Percentiles rank a stretch among this genome's conserved stretches.
These are phyloP conservation scores for Trachelipus rathkii DNA, from an alignment of 1,140 invertebrate genomes.

Conservation along the genomic window DNA sequence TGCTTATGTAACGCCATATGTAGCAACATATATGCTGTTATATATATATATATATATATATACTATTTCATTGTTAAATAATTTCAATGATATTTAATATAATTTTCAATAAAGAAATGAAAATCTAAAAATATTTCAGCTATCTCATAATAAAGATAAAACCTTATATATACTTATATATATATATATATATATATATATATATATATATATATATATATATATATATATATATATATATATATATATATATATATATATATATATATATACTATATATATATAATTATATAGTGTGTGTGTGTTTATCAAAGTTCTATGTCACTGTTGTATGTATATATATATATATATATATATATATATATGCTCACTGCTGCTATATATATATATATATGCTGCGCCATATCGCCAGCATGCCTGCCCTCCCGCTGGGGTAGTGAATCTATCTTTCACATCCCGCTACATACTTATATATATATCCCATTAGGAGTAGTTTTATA, in stretches of 20 bases:
- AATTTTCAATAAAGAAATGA: no score
- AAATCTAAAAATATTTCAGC: no score
- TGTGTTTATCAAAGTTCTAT: background rate
- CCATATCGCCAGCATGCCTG: no score
- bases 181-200: constrained; percentile 15
- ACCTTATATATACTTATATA: background rate
- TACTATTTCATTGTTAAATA: no score
- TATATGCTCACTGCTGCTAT: background rate
- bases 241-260: constrained; percentile 8
- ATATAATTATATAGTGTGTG: constrained; percentile 2
- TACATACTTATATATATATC: constrained; percentile 4
- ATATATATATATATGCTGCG: background rate
- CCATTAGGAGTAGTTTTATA: background rate
- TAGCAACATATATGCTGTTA: no score
- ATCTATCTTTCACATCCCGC: no score
- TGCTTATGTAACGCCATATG: no score
- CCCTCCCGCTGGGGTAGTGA: no score
- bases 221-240: background rate
- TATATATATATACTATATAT: constrained; percentile 9
- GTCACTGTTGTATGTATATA: background rate
- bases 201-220: constrained; percentile 1
- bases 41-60: no score
- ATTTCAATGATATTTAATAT: no score
- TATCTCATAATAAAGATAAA: background rate
- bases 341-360: constrained; percentile 4